phyloP scores from a whole-genome alignment of 37 sponge, comb jelly and placozoan species.

The Ianthella basta region DNA sequence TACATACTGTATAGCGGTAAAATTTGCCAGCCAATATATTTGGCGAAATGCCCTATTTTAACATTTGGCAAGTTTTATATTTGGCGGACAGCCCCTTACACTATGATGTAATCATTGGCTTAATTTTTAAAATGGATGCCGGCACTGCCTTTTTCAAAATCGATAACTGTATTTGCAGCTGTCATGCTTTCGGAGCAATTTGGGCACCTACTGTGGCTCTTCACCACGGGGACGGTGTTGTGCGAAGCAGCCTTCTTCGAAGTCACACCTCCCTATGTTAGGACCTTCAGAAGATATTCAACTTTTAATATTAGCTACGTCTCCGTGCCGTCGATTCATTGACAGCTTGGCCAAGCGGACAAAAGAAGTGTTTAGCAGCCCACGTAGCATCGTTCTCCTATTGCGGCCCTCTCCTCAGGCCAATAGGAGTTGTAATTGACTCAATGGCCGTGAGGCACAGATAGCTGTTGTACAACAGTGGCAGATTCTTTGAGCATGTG shows the following conservation, averaged over 20 bases:
- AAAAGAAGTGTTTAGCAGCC: constrained; percentile 2
- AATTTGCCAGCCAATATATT: too few species aligned
- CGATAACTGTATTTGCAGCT: too few species aligned
- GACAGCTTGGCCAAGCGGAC: background rate
- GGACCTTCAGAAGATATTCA: background rate
- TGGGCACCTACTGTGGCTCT: too few species aligned
- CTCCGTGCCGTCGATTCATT: constrained; percentile 1
- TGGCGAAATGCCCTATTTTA: too few species aligned
- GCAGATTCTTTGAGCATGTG: background rate
- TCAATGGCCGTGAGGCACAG: constrained; percentile 5
- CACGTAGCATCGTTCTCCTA: constrained; percentile 13
- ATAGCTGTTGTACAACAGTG: background rate
- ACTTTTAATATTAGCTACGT: too few species aligned
- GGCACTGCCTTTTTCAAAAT: too few species aligned
- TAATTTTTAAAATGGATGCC: too few species aligned
- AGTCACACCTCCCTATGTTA: background rate
- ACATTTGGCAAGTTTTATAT: too few species aligned
- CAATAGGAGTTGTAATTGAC: background rate
- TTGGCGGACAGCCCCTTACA: too few species aligned
- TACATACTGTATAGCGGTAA: too few species aligned
- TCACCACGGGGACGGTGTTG: background rate
- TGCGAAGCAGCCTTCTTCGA: background rate
- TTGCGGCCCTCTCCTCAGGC: constrained; percentile 14
- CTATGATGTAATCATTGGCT: too few species aligned
- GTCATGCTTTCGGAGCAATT: too few species aligned